These are phyloP conservation scores for Macaria notata DNA, from an alignment of 2,888 invertebrate genomes.

Conservation along the genomic window DNA sequence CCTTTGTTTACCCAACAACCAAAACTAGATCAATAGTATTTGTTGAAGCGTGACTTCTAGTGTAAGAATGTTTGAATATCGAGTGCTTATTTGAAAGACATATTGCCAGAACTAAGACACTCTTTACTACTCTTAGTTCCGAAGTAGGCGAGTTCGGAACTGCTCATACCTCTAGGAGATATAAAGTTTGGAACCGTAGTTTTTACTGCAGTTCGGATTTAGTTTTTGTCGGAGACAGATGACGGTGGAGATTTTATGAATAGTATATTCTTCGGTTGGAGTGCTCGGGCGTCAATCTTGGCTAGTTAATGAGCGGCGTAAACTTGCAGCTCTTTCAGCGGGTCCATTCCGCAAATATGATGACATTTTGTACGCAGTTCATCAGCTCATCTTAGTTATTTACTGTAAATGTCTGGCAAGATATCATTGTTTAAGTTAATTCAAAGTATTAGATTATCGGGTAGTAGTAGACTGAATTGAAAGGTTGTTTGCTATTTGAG, in stretches of 20 bases:
- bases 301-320: constrained; percentile 11
- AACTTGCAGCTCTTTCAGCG: constrained; percentile 6
- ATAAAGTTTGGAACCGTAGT: constrained; percentile 45
- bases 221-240: constrained; percentile 34
- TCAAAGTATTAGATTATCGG: too few species aligned
- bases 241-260: constrained; percentile 22
- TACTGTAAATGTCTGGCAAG: too few species aligned
- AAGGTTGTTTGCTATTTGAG: too few species aligned
- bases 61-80: too few species aligned
- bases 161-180: constrained; percentile 36
- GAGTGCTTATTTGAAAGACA: constrained; percentile 25
- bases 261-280: constrained; percentile 15
- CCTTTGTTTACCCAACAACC: too few species aligned
- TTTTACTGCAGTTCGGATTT: constrained; percentile 45
- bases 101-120: constrained; percentile 26
- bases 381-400: too few species aligned
- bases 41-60: too few species aligned
- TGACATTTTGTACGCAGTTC: constrained; percentile 3
- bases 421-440: too few species aligned
- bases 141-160: constrained; percentile 39
- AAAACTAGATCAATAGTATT: too few species aligned
- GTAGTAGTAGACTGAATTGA: too few species aligned
- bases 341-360: background rate
- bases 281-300: constrained; percentile 12
- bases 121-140: constrained; percentile 35